These are phyloP conservation scores for Dasypogon diadema DNA, from an alignment of 2,888 invertebrate genomes.

Conservation along the genomic window DNA sequence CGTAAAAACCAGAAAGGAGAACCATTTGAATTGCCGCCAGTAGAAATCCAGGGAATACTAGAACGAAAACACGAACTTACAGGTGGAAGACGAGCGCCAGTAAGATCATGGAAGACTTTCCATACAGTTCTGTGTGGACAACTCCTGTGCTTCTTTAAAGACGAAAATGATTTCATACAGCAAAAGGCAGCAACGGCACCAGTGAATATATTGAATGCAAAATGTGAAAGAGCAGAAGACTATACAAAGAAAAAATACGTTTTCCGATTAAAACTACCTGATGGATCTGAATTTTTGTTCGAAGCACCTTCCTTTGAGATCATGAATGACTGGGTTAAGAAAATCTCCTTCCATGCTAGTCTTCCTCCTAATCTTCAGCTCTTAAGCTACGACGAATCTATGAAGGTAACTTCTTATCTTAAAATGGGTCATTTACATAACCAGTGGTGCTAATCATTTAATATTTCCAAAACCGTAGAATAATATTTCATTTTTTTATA, in stretches of 20 bases:
- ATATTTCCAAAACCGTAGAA: background rate
- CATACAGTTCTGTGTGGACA: slow-evolving; percentile 97
- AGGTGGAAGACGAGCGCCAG: slow-evolving; percentile 94
- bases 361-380: slow-evolving; percentile 91
- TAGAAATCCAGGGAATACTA: slow-evolving; percentile 89
- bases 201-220: slow-evolving; percentile 82
- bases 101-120: slow-evolving; percentile 95
- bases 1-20: slow-evolving; percentile 77
- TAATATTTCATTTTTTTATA: background rate
- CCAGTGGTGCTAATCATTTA: slow-evolving; percentile 2
- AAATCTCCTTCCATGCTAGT: slow-evolving; percentile 92
- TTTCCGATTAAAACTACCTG: slow-evolving; percentile 86
- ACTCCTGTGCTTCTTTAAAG: slow-evolving; percentile 96
- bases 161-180: slow-evolving; percentile 88
- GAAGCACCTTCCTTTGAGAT: slow-evolving; percentile 79
- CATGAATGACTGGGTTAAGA: slow-evolving; percentile 91
- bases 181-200: slow-evolving; percentile 91
- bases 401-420: slow-evolving; percentile 69
- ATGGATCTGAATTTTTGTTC: slow-evolving; percentile 95
- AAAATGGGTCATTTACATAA: slow-evolving; percentile 1
- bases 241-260: slow-evolving; percentile 96
- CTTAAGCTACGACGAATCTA: slow-evolving; percentile 81
- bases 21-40: slow-evolving; percentile 80
- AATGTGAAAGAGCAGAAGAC: slow-evolving; percentile 88
- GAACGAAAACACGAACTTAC: slow-evolving; percentile 96